phyloP scores from a whole-genome alignment of 2,797 vertebrate genomes.

The Spondyliosoma cantharus region DNA sequence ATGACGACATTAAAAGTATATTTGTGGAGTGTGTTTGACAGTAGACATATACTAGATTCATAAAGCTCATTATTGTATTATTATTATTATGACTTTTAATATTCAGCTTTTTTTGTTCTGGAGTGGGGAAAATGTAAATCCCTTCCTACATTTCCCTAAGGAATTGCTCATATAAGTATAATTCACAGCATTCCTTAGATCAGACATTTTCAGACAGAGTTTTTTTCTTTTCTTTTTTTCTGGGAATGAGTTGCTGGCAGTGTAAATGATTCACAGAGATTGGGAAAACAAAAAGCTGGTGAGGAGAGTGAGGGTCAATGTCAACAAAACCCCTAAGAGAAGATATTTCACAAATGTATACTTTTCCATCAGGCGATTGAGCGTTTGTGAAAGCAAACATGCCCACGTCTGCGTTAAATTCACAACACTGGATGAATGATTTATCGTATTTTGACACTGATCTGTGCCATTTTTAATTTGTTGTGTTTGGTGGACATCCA shows the following conservation, averaged over 20 bases:
- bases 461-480: slow-evolving; percentile 68
- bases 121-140: slow-evolving; percentile 4
- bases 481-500: slow-evolving; percentile 73
- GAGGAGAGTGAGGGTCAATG: slow-evolving; percentile 18
- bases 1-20: neutral
- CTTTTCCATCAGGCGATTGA: neutral
- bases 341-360: slow-evolving; percentile 19
- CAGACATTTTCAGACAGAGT: neutral
- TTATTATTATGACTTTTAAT: too few species aligned
- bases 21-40: neutral
- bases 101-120: neutral
- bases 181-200: slow-evolving; percentile 35
- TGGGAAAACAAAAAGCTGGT: slow-evolving; percentile 29
- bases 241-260: slow-evolving; percentile 6
- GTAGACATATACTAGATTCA: neutral
- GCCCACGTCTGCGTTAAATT: neutral
- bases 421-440: slow-evolving; percentile 33
- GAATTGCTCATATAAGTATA: slow-evolving; percentile 11
- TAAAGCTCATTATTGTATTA: slow-evolving; percentile 3
- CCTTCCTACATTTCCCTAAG: slow-evolving; percentile 14
- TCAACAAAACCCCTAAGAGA: slow-evolving; percentile 39
- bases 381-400: neutral
- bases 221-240: slow-evolving; percentile 29
- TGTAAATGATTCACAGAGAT: slow-evolving; percentile 70
- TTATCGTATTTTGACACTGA: slow-evolving; percentile 47